A percentile compares a stretch with the other conserved stretches of the same genome.
These are phyloP conservation scores for Calosoma granatense DNA, from an alignment of 1,140 invertebrate genomes.

Conservation along the genomic window DNA sequence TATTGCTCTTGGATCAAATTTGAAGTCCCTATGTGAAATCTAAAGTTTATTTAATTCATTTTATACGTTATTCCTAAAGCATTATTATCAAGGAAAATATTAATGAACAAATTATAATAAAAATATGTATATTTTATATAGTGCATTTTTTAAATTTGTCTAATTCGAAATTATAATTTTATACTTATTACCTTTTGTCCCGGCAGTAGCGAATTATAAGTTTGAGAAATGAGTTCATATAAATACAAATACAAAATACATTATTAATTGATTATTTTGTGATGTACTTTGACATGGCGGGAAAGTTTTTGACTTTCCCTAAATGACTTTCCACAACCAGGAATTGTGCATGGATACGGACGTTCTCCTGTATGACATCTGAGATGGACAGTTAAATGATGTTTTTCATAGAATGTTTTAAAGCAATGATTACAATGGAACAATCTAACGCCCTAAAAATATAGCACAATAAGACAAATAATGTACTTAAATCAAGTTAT, in stretches of 20 bases:
- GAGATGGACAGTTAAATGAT: constrained; percentile 21
- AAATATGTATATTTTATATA: no score
- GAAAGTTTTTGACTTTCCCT: constrained; percentile 19
- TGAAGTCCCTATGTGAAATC: no score
- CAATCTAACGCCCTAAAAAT: constrained; percentile 19
- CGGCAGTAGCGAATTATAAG: no score
- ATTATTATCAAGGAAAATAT: no score
- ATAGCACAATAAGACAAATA: not conserved
- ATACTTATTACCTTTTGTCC: no score
- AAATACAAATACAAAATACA: not conserved
- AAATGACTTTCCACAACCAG: constrained; percentile 20
- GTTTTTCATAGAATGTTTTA: constrained; percentile 23
- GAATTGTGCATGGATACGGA: constrained; percentile 18
- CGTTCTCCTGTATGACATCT: constrained; percentile 20
- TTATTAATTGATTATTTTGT: not conserved
- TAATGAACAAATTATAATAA: no score
- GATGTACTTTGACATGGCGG: not conserved
- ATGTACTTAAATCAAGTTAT: not conserved
- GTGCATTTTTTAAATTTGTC: no score
- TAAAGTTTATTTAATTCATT: no score
- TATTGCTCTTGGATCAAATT: no score
- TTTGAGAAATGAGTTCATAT: not conserved
- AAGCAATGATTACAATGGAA: constrained; percentile 22
- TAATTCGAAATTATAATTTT: no score
- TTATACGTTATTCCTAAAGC: no score